Evolutionary conservation across 1,140 invertebrate genomes (phyloP).

Genomic region (Drosophila busckii): DNA sequence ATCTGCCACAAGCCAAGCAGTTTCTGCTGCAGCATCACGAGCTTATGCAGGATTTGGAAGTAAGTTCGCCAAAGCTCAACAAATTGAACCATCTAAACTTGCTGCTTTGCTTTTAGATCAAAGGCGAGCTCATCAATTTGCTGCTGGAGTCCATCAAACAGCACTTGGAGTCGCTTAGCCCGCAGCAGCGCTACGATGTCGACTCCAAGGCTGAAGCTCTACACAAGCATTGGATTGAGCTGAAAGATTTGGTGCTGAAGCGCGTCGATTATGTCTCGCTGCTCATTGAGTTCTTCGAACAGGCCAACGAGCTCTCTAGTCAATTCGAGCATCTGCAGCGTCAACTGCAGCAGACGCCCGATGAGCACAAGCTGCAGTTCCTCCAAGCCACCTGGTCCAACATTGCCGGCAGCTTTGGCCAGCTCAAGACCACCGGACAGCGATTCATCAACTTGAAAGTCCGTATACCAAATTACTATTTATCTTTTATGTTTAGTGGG

Average conservation of each 20-base stretch:
- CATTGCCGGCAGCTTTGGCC: conserved; percentile 82
- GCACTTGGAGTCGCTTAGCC: conserved; percentile 85
- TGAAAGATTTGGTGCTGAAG: conserved; percentile 83
- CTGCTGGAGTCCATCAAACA: conserved; percentile 83
- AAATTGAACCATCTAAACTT: not conserved
- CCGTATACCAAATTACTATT: conserved; percentile 39
- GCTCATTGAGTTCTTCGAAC: conserved; percentile 87
- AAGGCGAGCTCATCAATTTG: conserved; percentile 84
- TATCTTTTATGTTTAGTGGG: conserved; percentile 17
- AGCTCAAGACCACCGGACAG: conserved; percentile 83
- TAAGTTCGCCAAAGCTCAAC: conserved; percentile 43
- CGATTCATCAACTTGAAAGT: conserved; percentile 83
- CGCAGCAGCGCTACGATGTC: conserved; percentile 83
- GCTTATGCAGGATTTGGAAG: conserved; percentile 87
- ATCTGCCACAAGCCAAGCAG: conserved; percentile 85
- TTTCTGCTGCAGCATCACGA: conserved; percentile 88
- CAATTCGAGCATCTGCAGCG: conserved; percentile 85
- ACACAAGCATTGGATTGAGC: conserved; percentile 83
- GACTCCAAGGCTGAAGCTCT: conserved; percentile 83
- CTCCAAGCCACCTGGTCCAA: conserved; percentile 83
- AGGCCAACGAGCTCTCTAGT: conserved; percentile 83
- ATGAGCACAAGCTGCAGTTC: conserved; percentile 81
- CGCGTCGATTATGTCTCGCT: conserved; percentile 83
- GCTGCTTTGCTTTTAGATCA: conserved; percentile 80
- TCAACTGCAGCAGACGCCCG: conserved; percentile 79